A percentile compares a stretch with the other conserved stretches of the same genome.
phyloP scores from a whole-genome alignment of 2,113 vertebrate species.

The Pseudonaja textilis region DNA sequence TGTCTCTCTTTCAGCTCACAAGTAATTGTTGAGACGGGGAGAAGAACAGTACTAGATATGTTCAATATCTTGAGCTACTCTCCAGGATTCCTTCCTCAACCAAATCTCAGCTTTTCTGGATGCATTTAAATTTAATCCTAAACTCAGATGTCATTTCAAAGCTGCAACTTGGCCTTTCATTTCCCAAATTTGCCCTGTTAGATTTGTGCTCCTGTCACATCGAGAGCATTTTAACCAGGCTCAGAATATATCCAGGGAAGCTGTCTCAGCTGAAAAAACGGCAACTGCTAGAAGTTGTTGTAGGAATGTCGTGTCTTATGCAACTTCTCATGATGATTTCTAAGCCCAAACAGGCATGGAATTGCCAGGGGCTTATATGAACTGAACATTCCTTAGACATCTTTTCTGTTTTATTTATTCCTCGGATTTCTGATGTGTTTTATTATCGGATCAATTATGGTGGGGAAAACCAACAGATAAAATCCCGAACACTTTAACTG shows the following conservation, averaged over 20 bases:
- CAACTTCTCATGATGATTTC: constrained; percentile 10
- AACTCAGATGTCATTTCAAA: background rate
- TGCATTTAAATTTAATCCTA: background rate
- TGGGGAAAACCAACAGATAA: background rate
- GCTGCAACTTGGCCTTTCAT: background rate
- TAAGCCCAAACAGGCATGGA: constrained; percentile 9
- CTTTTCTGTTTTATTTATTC: background rate
- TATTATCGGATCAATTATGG: background rate
- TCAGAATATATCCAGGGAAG: background rate
- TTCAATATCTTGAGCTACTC: background rate
- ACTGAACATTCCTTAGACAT: background rate
- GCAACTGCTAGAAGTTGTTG: background rate
- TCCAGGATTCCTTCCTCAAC: background rate
- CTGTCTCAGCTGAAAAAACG: background rate
- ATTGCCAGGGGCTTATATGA: constrained; percentile 9
- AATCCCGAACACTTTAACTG: fast-evolving
- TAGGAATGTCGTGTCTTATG: background rate
- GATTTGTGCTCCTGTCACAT: background rate
- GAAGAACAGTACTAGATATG: background rate
- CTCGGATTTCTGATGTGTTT: background rate
- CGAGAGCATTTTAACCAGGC: background rate
- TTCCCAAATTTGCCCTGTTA: background rate
- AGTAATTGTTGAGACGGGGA: background rate
- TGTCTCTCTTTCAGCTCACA: background rate
- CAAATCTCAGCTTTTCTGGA: background rate